Percentiles rank a stretch among this genome's conserved stretches.
Conservation (phyloP, 2,113 vertebrate genomes). For the Noctilio leporinus region DNA sequence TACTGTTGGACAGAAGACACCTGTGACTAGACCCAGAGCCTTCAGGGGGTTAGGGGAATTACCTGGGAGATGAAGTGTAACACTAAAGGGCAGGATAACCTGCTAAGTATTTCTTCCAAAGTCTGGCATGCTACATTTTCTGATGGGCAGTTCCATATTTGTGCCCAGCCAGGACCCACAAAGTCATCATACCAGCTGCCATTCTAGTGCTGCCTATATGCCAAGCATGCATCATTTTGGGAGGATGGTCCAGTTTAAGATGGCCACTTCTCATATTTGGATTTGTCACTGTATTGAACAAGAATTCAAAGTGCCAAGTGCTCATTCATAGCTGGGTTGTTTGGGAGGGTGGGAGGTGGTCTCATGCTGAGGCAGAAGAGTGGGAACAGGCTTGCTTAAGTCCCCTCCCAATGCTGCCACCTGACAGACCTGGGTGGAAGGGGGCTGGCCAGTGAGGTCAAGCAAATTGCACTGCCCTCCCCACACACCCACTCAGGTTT, state of each 20-base stretch:
- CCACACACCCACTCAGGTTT: neutral
- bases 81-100: neutral
- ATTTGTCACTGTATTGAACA: rapidly evolving
- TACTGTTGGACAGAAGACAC: neutral
- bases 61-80: neutral
- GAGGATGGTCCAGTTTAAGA: neutral
- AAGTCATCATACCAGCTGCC: neutral
- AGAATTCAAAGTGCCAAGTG: neutral
- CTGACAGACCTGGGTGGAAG: no score
- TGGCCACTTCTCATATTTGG: neutral
- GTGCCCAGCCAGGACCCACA: neutral
- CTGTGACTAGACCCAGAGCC: neutral
- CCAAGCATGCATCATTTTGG: neutral
- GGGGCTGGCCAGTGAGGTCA: neutral
- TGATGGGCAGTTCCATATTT: neutral
- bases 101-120: neutral
- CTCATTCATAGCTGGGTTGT: neutral
- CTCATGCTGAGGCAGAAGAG: neutral
- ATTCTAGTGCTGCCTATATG: neutral
- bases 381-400: neutral
- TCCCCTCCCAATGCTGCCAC: neutral
- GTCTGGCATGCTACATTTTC: neutral
- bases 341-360: neutral
- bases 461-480: neutral
- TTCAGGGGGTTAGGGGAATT: rapidly evolving